Evolutionary conservation across 2,888 invertebrate genomes (phyloP), one percentile per base, ranked within the genome.

Genomic region (Andrena haemorrhoa): DNA sequence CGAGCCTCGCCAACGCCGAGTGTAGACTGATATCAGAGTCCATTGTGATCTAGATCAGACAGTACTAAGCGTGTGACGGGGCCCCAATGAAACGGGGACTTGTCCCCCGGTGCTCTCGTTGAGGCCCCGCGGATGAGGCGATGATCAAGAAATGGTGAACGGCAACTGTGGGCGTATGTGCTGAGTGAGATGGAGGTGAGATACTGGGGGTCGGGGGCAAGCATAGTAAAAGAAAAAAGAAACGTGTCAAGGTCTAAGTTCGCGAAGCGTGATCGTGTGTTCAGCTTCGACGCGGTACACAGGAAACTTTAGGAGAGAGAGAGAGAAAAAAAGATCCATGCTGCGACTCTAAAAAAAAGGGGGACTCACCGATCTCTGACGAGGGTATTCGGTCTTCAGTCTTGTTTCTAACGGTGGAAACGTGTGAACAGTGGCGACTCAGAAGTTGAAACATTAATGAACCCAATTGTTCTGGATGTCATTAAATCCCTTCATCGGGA

Each of bases 321-420:
- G 56, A 60, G 47, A 76, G 61, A 53, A 53, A 53, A 56, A 26
- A 56, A 23, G 56, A 69, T 70, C 60, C 87, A 87, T 86, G 86
- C 87, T 82, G 69, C 69, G 79, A n/a, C 66, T 79, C 53, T 82
- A 77, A 84, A 53, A 65, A 53, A 65, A 49, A 53, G 23, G 51
- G 66, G 75, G 31, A 65, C 78, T 77, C 72, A 82, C 74, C 79
- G 71, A 79, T 86, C 82, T 56, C 80, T 80, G 77, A 75, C 64
- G 66, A 80, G 51, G 68, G 66, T 60, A 58, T 58, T 60, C 61
- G 53, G 31, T 70, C 53, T 81, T 61, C 75, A 58, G 51, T 56
- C 72, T 71, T 72, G 72, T 79, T 56, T 65, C 53, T 76, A 49
- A 29, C 41, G 41, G 41, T 41, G 41, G 41, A 41, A 60, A 41